phyloP scores from a whole-genome alignment of 2,888 invertebrate species.

The Baronia brevicornis region DNA sequence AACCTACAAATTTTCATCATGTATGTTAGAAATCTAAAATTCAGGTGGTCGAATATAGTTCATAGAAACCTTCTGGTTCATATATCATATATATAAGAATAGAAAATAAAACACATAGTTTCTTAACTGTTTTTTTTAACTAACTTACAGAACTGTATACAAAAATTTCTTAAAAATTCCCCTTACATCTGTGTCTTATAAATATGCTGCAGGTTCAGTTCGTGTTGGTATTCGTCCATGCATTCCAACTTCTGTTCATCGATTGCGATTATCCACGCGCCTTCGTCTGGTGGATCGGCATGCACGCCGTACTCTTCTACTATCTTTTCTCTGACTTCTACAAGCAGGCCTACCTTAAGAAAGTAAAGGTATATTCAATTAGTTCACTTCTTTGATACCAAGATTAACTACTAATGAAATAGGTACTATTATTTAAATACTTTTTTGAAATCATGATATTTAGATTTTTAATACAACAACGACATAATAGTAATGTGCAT shows the following conservation, averaged over 20 bases:
- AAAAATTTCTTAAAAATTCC: neutral
- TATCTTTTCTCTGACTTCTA: slow-evolving; percentile 97
- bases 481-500: too few species aligned
- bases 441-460: neutral
- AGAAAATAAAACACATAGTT: too few species aligned
- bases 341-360: slow-evolving; percentile 86
- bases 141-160: too few species aligned
- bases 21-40: too few species aligned
- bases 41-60: too few species aligned
- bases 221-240: slow-evolving; percentile 91
- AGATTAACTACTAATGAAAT: neutral
- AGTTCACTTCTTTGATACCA: too few species aligned
- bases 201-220: slow-evolving; percentile 84
- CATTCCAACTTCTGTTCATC: slow-evolving; percentile 92
- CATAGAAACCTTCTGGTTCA: too few species aligned
- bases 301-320: slow-evolving; percentile 97
- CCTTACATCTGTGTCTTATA: neutral
- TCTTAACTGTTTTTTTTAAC: too few species aligned
- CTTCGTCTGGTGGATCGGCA: slow-evolving; percentile 97
- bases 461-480: too few species aligned
- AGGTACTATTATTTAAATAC: neutral
- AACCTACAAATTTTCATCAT: too few species aligned
- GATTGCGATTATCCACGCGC: slow-evolving; percentile 95
- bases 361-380: too few species aligned
- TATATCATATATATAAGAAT: too few species aligned